These are phyloP conservation scores for Natator depressus DNA, from an alignment of 2,113 vertebrate species.

Conservation along the genomic window DNA sequence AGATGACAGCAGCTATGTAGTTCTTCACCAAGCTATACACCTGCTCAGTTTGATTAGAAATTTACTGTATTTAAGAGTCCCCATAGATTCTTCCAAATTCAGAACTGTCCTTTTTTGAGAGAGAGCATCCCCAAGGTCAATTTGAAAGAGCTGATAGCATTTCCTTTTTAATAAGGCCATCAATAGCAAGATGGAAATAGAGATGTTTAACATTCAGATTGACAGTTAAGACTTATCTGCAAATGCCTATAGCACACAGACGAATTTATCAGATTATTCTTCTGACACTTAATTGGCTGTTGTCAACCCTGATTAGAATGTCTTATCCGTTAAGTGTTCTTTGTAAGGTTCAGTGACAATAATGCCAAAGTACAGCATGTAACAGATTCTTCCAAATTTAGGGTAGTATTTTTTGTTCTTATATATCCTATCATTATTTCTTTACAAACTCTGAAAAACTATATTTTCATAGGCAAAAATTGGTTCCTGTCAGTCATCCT, in stretches of 20 bases:
- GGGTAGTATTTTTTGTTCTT: neutral
- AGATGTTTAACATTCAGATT: constrained; percentile 68
- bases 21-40: neutral
- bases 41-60: constrained; percentile 34
- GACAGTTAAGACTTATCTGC: constrained; percentile 71
- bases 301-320: constrained; percentile 57
- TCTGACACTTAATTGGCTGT: constrained; percentile 71
- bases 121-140: constrained; percentile 30
- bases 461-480: neutral
- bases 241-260: constrained; percentile 71
- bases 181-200: constrained; percentile 63
- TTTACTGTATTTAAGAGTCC: constrained; percentile 46
- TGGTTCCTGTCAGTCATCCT: neutral
- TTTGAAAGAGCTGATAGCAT: constrained; percentile 28
- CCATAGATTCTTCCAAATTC: constrained; percentile 55
- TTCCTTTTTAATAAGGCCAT: constrained; percentile 55
- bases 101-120: constrained; percentile 40
- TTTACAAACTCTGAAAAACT: constrained; percentile 50
- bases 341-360: constrained; percentile 11
- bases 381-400: constrained; percentile 39
- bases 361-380: constrained; percentile 12
- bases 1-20: neutral
- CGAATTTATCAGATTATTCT: constrained; percentile 69
- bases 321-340: constrained; percentile 37
- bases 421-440: neutral